A percentile compares a stretch with the other conserved stretches of the same genome.
Conservation (phyloP, 2,797 vertebrate species). For the Todus mexicanus region DNA sequence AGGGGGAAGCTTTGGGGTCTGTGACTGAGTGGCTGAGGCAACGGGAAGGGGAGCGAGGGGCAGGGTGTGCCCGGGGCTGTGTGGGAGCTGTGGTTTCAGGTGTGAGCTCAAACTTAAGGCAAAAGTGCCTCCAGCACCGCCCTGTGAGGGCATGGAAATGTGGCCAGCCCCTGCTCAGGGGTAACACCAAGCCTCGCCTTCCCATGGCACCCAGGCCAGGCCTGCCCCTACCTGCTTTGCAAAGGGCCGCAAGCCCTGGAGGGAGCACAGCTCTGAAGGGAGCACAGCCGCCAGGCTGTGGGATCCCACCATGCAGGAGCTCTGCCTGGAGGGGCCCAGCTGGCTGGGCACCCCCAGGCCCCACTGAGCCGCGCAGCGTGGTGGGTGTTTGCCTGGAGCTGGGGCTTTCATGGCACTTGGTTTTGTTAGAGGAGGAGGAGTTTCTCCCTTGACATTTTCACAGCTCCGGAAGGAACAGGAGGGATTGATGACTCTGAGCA, state of each 20-base stretch:
- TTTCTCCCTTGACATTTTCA: slow-evolving; percentile 65
- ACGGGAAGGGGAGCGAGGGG: background rate
- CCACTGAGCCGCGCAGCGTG: rapidly evolving
- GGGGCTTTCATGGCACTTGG: background rate
- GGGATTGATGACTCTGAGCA: slow-evolving; percentile 59
- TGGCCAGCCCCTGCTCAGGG: background rate
- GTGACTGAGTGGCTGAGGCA: too few species aligned
- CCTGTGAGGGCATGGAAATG: background rate
- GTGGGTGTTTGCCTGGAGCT: background rate
- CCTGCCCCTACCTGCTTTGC: background rate
- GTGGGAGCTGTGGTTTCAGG: background rate
- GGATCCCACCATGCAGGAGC: background rate
- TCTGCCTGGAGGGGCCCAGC: rapidly evolving
- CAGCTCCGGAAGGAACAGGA: slow-evolving; percentile 57
- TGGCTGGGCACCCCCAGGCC: background rate
- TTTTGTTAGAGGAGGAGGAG: slow-evolving; percentile 7
- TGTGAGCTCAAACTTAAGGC: background rate
- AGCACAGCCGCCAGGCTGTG: background rate
- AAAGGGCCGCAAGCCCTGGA: background rate
- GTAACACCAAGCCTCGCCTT: background rate
- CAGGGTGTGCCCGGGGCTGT: background rate
- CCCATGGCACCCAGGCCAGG: background rate
- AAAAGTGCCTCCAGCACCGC: background rate
- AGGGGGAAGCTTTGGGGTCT: background rate
- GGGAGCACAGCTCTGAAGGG: background rate